Evolutionary conservation across 2,113 vertebrate species (phyloP).

Genomic region (Antechinus stuartii): DNA sequence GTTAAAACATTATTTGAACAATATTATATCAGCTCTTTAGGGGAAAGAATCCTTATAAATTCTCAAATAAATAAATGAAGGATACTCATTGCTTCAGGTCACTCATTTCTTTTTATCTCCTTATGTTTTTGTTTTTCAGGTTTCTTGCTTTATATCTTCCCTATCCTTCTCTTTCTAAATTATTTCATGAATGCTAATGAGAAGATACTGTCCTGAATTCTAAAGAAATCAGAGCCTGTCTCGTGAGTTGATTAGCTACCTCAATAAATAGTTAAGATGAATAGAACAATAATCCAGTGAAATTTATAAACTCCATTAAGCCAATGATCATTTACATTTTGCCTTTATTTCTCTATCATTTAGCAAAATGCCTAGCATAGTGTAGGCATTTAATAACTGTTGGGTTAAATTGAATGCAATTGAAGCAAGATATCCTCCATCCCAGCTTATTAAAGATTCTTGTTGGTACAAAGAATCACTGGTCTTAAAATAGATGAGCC

Average conservation of each 20-base stretch:
- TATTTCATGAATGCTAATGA: constrained; percentile 1
- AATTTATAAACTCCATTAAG: not conserved
- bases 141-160: not conserved
- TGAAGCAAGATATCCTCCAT: not conserved
- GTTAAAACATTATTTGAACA: not conserved
- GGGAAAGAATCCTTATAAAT: not conserved
- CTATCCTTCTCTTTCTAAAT: not conserved
- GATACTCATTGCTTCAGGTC: not conserved
- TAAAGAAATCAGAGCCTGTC: constrained; percentile 11
- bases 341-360: not conserved
- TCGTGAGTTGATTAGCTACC: not conserved
- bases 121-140: constrained; percentile 30
- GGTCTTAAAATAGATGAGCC: no score
- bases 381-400: not conserved
- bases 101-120: constrained; percentile 44
- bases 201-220: not conserved
- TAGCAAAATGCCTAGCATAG: not conserved
- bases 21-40: constrained; percentile 39
- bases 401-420: not conserved
- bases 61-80: constrained; percentile 37
- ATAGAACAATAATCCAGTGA: not conserved
- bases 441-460: not conserved
- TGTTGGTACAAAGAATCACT: no score
- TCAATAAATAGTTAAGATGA: not conserved
- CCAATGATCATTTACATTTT: not conserved